phyloP scores from a whole-genome alignment of 2,888 invertebrate genomes.

The Molanna angustata region DNA sequence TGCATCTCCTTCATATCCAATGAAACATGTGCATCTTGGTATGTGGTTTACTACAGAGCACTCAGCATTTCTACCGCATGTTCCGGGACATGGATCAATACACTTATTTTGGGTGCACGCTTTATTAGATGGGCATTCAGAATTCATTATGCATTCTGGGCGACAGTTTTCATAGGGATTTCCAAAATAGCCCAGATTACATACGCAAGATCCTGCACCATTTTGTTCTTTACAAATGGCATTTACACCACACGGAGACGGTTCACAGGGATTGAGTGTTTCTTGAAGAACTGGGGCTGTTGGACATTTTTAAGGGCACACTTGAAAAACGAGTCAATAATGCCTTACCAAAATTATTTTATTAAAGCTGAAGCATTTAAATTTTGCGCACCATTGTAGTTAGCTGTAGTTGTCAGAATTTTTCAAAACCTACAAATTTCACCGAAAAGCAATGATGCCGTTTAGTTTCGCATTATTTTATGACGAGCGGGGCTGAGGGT shows the following conservation, averaged over 20 bases:
- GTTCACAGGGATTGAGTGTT: conserved; percentile 58
- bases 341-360: neutral
- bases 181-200: conserved; percentile 68
- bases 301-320: conserved; percentile 41
- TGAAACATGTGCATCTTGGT: conserved; percentile 60
- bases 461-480: conserved; percentile 11
- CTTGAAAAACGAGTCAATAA: conserved; percentile 2
- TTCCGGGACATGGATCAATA: conserved; percentile 65
- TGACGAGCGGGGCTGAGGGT: conserved; percentile 4
- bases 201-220: conserved; percentile 70
- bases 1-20: conserved; percentile 66
- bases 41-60: conserved; percentile 66
- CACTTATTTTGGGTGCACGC: conserved; percentile 67
- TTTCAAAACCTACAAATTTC: neutral
- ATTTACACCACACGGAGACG: conserved; percentile 65
- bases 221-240: conserved; percentile 72
- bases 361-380: conserved; percentile 11
- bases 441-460: conserved; percentile 14
- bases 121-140: conserved; percentile 61
- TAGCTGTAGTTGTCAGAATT: conserved; percentile 8
- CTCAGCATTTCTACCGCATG: conserved; percentile 65
- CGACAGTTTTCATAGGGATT: conserved; percentile 74
- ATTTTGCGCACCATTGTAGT: conserved; percentile 5
- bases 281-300: conserved; percentile 38
- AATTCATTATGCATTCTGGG: conserved; percentile 64